Conservation (phyloP, 2,113 vertebrate species). For the Artemisiospiza belli region DNA sequence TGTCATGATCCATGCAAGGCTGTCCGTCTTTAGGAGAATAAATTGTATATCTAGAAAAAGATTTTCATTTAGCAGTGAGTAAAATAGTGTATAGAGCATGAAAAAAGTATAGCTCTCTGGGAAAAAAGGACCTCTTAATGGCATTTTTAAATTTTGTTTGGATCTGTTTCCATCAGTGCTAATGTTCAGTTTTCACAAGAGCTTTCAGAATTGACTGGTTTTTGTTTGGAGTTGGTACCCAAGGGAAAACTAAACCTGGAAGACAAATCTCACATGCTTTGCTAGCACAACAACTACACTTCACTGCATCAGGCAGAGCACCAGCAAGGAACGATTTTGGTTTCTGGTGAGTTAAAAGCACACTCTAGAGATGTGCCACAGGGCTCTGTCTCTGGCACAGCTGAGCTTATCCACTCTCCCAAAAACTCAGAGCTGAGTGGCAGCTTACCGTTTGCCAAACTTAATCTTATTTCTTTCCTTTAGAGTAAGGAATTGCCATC, state of each 20-base stretch:
- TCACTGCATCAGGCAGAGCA: fast-evolving
- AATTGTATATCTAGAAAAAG: conserved; percentile 87
- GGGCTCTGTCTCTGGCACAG: neutral
- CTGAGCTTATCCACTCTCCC: neutral
- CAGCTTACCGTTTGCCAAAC: conserved; percentile 91
- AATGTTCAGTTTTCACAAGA: fast-evolving
- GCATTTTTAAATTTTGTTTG: neutral
- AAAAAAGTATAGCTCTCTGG: no score
- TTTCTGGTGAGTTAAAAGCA: neutral
- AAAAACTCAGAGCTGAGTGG: neutral
- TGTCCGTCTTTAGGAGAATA: conserved; percentile 97
- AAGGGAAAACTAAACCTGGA: neutral
- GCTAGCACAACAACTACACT: neutral
- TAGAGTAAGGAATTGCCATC: conserved; percentile 91
- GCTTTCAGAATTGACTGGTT: neutral
- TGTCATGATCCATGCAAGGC: conserved; percentile 98
- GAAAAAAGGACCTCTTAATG: neutral
- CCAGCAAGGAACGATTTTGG: neutral
- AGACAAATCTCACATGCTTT: neutral
- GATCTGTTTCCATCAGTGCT: neutral
- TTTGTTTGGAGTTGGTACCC: neutral
- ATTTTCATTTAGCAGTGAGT: neutral
- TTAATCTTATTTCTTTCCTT: conserved; percentile 94
- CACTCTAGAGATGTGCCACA: fast-evolving
- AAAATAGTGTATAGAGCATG: neutral